Conservation (phyloP, 2,113 vertebrate species). For the Dipodomys spectabilis region DNA sequence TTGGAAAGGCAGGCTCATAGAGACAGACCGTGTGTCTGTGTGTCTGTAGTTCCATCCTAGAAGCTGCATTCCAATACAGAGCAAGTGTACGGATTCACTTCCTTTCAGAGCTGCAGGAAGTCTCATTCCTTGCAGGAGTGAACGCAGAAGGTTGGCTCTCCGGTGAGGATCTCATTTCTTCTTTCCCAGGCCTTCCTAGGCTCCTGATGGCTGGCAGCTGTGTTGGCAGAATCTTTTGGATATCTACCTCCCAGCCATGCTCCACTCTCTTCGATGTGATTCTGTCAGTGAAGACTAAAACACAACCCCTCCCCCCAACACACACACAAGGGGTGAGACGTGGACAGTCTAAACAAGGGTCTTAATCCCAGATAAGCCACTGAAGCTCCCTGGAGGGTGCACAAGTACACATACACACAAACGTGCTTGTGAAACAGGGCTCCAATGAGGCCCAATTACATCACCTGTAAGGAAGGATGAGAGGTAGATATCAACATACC, state of each 20-base stretch:
- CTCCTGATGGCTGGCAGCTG: too few species aligned
- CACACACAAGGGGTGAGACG: neutral
- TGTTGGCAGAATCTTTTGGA: neutral
- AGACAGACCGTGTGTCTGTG: neutral
- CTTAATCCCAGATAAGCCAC: neutral
- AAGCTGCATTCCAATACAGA: neutral
- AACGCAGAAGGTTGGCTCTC: neutral
- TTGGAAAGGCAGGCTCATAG: neutral
- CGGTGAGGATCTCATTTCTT: neutral
- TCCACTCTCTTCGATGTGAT: neutral
- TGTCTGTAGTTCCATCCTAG: neutral
- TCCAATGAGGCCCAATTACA: neutral
- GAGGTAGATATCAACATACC: neutral
- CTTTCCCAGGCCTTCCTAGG: neutral
- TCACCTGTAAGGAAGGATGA: neutral
- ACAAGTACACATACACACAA: neutral
- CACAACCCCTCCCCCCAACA: too few species aligned
- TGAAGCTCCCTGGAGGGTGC: neutral
- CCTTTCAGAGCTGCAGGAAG: neutral
- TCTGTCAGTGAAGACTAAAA: neutral
- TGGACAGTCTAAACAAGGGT: neutral
- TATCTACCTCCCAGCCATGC: neutral
- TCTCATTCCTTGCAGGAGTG: neutral
- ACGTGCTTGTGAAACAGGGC: fast-evolving
- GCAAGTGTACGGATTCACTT: neutral